Evolutionary conservation across 2,888 invertebrate species (phyloP).

Genomic region (Choreutis nemorana): DNA sequence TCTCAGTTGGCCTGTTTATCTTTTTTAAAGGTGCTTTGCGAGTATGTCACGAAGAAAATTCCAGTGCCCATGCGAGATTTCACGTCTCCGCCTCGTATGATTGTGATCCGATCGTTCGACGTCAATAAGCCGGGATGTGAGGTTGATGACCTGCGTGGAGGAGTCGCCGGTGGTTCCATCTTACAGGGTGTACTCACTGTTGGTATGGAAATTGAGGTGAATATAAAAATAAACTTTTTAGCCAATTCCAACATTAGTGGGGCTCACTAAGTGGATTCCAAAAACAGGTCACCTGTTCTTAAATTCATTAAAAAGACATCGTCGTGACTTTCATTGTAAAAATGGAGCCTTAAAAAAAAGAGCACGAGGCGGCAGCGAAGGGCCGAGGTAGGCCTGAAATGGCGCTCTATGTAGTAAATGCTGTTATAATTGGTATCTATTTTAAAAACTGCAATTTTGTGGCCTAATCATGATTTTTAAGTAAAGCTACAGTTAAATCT

Average conservation of each 20-base stretch:
- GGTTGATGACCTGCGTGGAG: constrained; percentile 96
- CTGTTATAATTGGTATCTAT: too few relatives aligned
- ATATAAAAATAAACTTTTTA: constrained; percentile 1
- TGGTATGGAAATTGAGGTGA: constrained; percentile 97
- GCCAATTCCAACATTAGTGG: background rate
- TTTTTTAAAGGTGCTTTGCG: constrained; percentile 78
- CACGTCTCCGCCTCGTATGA: constrained; percentile 92
- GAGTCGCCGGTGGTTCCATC: constrained; percentile 99
- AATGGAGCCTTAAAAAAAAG: too few relatives aligned
- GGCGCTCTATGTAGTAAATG: too few relatives aligned
- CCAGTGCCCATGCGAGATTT: constrained; percentile 97
- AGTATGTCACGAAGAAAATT: constrained; percentile 98
- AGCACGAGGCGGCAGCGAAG: too few relatives aligned
- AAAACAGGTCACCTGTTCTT: too few relatives aligned
- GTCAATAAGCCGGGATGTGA: constrained; percentile 99
- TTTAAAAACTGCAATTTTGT: too few relatives aligned
- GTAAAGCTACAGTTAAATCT: too few relatives aligned
- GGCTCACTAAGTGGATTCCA: background rate
- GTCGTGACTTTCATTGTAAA: too few relatives aligned
- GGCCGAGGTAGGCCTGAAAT: too few relatives aligned
- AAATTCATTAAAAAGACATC: too few relatives aligned
- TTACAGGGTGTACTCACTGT: constrained; percentile 95
- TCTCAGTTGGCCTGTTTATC: too few relatives aligned
- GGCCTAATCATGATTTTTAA: too few relatives aligned
- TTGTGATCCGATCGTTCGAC: constrained; percentile 97